Percentiles rank a stretch among this genome's conserved stretches.
Evolutionary conservation across 1,140 invertebrate species (phyloP).

Genomic region (Sycophaga agraensis): DNA sequence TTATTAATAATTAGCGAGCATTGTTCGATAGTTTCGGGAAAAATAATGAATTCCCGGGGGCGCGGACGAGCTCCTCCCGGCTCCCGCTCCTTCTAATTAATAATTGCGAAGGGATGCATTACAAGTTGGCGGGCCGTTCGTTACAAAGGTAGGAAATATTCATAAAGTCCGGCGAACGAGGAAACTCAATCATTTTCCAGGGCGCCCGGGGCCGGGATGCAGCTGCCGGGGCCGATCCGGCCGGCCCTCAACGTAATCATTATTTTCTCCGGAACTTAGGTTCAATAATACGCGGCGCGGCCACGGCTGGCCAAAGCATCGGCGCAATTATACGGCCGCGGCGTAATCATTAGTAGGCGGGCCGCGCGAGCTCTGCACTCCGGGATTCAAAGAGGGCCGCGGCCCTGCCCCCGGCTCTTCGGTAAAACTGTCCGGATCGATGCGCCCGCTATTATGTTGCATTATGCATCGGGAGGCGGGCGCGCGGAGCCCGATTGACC

Average conservation of each 20-base stretch:
- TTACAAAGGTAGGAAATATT: conserved; percentile 26
- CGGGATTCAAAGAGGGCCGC: not conserved
- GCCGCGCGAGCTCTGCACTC: not conserved
- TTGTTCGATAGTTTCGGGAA: not conserved
- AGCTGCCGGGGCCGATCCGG: not conserved
- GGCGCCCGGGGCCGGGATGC: no score
- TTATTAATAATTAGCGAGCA: conserved; percentile 18
- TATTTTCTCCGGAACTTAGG: conserved; percentile 21
- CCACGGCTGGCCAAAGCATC: not conserved
- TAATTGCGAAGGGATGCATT: conserved; percentile 28
- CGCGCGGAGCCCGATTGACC: no score
- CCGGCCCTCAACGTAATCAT: conserved; percentile 4
- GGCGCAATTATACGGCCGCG: conserved; percentile 2
- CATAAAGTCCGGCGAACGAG: conserved; percentile 7
- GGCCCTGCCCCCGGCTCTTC: not conserved
- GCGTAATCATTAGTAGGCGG: conserved; percentile 24
- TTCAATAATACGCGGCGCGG: conserved; percentile 1
- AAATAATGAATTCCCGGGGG: conserved; percentile 17
- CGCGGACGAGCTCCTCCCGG: not conserved
- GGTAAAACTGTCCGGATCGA: conserved; percentile 12
- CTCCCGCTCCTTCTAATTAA: conserved; percentile 25
- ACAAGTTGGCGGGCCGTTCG: conserved; percentile 18
- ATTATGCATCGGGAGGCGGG: no score
- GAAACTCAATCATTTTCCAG: conserved; percentile 30
- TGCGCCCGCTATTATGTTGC: no score